phyloP scores from a whole-genome alignment of 2,888 invertebrate species.

The Watsonalla binaria region DNA sequence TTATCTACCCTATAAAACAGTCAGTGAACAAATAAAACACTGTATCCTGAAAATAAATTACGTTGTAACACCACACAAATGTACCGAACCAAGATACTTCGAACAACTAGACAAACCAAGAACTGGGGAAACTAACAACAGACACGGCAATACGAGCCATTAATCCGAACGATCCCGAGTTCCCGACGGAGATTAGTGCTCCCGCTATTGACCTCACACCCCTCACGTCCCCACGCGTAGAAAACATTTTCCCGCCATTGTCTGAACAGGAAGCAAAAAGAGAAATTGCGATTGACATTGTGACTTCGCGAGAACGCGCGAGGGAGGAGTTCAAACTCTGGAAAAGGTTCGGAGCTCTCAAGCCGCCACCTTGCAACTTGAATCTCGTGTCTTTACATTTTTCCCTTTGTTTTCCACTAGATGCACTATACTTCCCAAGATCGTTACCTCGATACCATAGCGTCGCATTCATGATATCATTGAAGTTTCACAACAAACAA shows the following conservation, averaged over 20 bases:
- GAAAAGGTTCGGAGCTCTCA: slow-evolving; percentile 12
- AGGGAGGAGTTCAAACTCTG: slow-evolving; percentile 17
- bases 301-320: slow-evolving; percentile 31
- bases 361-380: slow-evolving; percentile 22
- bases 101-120: slow-evolving; percentile 54
- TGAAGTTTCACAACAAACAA: slow-evolving; percentile 45
- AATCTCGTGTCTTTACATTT: slow-evolving; percentile 31
- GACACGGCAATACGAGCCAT: slow-evolving; percentile 71
- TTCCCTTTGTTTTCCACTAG: slow-evolving; percentile 47
- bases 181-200: slow-evolving; percentile 71
- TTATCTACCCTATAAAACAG: slow-evolving; percentile 5
- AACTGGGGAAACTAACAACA: slow-evolving; percentile 66
- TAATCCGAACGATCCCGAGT: slow-evolving; percentile 71
- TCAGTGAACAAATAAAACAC: slow-evolving; percentile 13
- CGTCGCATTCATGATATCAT: slow-evolving; percentile 29
- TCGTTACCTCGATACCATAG: slow-evolving; percentile 27
- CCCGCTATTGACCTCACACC: slow-evolving; percentile 62
- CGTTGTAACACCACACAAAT: slow-evolving; percentile 31
- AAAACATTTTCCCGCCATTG: slow-evolving; percentile 72
- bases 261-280: slow-evolving; percentile 65
- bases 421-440: slow-evolving; percentile 21
- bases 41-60: slow-evolving; percentile 20
- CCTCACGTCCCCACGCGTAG: slow-evolving; percentile 52
- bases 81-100: slow-evolving; percentile 49
- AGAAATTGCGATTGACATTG: slow-evolving; percentile 65